phyloP scores from a whole-genome alignment of 1,140 invertebrate genomes.

The Euwallacea similis region DNA sequence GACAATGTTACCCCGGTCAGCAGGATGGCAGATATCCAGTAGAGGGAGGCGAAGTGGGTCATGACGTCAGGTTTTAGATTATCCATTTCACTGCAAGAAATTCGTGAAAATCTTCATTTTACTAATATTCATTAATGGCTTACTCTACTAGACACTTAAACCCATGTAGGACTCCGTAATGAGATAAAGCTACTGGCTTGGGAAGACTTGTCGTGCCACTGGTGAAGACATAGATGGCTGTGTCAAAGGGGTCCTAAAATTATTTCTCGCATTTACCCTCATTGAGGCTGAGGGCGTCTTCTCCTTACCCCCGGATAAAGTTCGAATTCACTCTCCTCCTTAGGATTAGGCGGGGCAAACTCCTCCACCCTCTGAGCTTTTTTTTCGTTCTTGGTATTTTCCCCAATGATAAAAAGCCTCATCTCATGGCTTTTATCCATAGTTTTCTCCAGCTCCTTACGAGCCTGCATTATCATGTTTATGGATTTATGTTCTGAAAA shows the following conservation, averaged over 20 bases:
- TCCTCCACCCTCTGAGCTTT: constrained; percentile 1
- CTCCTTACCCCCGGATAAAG: constrained; percentile 11
- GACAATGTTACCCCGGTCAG: constrained; percentile 42
- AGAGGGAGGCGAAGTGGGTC: constrained; percentile 39
- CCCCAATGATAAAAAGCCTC: constrained; percentile 10
- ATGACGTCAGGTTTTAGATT: constrained; percentile 25
- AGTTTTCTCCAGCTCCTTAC: constrained; percentile 4
- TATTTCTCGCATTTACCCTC: not conserved
- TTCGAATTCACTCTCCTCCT: constrained; percentile 15
- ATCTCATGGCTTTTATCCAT: not conserved
- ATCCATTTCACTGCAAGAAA: constrained; percentile 30
- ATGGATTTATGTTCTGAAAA: constrained; percentile 12
- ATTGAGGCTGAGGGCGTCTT: too few relatives aligned
- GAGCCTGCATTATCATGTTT: constrained; percentile 9
- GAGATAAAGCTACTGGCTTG: constrained; percentile 59
- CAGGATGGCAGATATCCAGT: constrained; percentile 42
- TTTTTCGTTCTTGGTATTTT: not conserved
- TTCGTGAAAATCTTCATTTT: not conserved
- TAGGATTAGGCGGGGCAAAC: constrained; percentile 2
- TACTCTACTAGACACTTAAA: constrained; percentile 30
- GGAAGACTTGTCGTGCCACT: constrained; percentile 79
- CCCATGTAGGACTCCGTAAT: constrained; percentile 34
- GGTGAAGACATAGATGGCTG: constrained; percentile 58
- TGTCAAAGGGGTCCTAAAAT: constrained; percentile 35
- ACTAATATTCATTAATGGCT: constrained; percentile 4